Conservation (phyloP, 2,888 invertebrate genomes). For the Cinara cedri region DNA sequence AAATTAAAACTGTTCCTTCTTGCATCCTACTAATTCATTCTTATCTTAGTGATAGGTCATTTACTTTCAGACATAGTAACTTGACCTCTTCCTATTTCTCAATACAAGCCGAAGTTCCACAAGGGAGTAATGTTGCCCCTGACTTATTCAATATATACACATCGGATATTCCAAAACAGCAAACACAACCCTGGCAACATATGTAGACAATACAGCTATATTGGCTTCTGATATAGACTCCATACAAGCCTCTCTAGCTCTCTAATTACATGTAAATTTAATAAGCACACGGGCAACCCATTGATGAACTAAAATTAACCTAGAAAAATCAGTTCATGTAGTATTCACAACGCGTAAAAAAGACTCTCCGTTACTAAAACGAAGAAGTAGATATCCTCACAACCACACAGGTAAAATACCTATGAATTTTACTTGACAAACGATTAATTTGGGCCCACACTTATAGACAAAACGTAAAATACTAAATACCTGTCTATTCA, state of each 20-base stretch:
- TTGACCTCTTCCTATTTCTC: not conserved
- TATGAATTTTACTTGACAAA: conserved; percentile 2
- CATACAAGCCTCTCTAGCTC: not conserved
- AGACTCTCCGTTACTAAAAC: not conserved
- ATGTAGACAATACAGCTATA: conserved; percentile 42
- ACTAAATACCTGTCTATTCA: not conserved
- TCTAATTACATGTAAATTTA: conserved; percentile 43
- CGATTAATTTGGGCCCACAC: not conserved
- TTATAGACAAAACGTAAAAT: conserved; percentile 9
- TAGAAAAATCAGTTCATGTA: not conserved
- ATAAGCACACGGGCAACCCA: conserved; percentile 58
- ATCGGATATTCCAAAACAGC: conserved; percentile 19
- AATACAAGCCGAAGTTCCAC: conserved; percentile 44
- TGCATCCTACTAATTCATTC: conserved; percentile 5
- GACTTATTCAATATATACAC: conserved; percentile 2
- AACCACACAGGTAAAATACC: not conserved
- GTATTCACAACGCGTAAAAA: conserved; percentile 9
- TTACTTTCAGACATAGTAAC: not conserved
- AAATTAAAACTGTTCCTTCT: not conserved
- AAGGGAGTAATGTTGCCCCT: conserved; percentile 16
- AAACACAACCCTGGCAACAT: conserved; percentile 10
- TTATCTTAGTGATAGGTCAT: not conserved
- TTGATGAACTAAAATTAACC: not conserved
- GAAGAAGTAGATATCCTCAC: not conserved
- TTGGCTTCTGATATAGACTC: conserved; percentile 14